Evolutionary conservation across 1,140 invertebrate species (phyloP), one percentile per base, ranked within the genome.

Genomic region (Hyles euphorbiae): DNA sequence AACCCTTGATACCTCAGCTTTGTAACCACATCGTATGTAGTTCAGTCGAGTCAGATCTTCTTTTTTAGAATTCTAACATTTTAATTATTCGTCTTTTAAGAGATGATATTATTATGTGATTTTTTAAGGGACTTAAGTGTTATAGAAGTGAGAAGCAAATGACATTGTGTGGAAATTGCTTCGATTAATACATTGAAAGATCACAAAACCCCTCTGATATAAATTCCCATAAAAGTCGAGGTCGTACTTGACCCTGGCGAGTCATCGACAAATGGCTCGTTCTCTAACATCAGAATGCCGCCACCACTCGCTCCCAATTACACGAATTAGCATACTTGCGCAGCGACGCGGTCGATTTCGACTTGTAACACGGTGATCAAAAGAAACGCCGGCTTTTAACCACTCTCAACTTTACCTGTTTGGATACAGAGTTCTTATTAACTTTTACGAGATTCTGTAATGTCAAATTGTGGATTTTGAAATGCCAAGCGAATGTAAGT

Each of bases 261-360:
- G 22, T 50, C 12, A 12, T 32, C 33, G 11, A 36, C 11, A 40
- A 36, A 43, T 9, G 11, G 7, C n/a, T 6, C 6, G 45, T 56
- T 47, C 51, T 8, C 60, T 34, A 43, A 22, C 61, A 69, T 72
- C 66, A 66, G 63, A 66, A 68, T 66, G 69, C 66, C 58, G 65
- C 51, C 45, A 34, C 56, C 57, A 55, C 53, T 50, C 66, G 60
- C 65, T 64, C 65, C 62, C 80, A 83, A 83, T 83, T 81, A 72
- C 66, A 67, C 57, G 60, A 76, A 83, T 81, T 81, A 81, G 74
- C 76, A 83, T 81, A 80, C 65, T 71, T 70, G 63, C 60, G 49
- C 51, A 59, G 52, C 71, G 67, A 72, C 74, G 71, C 78, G 68
- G 75, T 68, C 70, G 56, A 74, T 77, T 69, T 74, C 67, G 67